A percentile compares a stretch with the other conserved stretches of the same genome.
These are phyloP conservation scores for Lagocephalus sceleratus DNA, from an alignment of 2,797 vertebrate genomes.

Conservation along the genomic window DNA sequence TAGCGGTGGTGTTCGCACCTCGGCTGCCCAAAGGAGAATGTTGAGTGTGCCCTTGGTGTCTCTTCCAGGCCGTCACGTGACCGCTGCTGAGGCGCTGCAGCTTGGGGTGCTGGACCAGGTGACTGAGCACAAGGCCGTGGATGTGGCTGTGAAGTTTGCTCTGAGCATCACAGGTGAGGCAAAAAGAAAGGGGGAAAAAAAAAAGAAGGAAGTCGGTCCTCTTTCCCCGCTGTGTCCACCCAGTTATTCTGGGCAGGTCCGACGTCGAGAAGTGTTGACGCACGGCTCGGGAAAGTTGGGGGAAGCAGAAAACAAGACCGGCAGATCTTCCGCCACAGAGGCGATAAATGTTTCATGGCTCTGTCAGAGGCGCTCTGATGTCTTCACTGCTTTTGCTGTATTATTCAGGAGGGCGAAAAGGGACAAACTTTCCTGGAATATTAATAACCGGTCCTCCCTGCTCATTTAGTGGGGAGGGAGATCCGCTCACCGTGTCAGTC, in stretches of 20 bases:
- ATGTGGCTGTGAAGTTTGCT: conserved; percentile 81
- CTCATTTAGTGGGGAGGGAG: conserved; percentile 27
- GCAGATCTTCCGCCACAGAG: conserved; percentile 50
- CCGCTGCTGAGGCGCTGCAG: conserved; percentile 82
- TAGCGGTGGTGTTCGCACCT: too few species aligned
- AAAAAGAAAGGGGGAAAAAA: conserved; percentile 1
- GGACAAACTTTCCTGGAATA: conserved; percentile 70
- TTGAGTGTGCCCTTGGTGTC: conserved; percentile 35
- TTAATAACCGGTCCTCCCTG: conserved; percentile 48
- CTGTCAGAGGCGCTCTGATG: conserved; percentile 72
- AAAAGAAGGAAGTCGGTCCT: conserved; percentile 13
- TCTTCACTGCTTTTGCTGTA: conserved; percentile 68
- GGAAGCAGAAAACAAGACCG: conserved; percentile 46
- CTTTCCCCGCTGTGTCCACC: conserved; percentile 9
- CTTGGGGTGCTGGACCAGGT: conserved; percentile 87
- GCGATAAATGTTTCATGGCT: conserved; percentile 75
- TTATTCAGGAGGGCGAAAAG: conserved; percentile 74
- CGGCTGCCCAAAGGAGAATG: not conserved
- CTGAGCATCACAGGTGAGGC: conserved; percentile 81
- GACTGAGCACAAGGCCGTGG: conserved; percentile 74
- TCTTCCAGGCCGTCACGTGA: conserved; percentile 79
- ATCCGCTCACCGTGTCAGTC: conserved; percentile 25
- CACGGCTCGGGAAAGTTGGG: conserved; percentile 49
- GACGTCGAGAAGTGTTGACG: conserved; percentile 38
- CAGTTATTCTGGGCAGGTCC: conserved; percentile 44